A percentile compares a stretch with the other conserved stretches of the same genome.
phyloP scores from a whole-genome alignment of 2,113 vertebrate species.

The Cyphomyrus plagiostoma region DNA sequence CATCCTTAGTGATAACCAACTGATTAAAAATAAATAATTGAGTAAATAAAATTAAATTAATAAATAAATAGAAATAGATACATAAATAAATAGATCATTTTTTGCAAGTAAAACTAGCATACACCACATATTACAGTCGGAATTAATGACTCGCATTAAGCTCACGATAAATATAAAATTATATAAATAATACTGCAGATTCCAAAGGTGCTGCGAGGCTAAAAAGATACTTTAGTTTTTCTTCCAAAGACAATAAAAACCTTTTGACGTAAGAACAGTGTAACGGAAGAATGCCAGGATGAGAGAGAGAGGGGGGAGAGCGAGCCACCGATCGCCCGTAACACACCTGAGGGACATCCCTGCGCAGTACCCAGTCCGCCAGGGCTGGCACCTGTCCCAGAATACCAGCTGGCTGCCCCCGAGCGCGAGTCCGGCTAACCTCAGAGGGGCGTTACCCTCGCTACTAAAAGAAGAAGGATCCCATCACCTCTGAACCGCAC shows the following conservation, averaged over 20 bases:
- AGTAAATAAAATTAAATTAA: neutral
- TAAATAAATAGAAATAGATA: too few species aligned
- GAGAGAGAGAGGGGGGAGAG: too few species aligned
- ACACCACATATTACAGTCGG: neutral
- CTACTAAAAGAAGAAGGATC: constrained; percentile 8
- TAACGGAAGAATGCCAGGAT: neutral
- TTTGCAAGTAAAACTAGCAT: neutral
- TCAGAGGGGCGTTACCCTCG: neutral
- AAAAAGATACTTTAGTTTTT: neutral
- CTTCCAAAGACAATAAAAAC: neutral
- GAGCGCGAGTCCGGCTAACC: neutral
- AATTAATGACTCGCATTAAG: neutral
- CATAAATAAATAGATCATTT: neutral
- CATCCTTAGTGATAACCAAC: neutral
- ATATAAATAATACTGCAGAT: neutral
- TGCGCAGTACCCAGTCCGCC: neutral
- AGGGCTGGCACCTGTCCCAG: constrained; percentile 12
- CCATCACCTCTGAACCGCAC: constrained; percentile 11
- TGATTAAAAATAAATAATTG: neutral
- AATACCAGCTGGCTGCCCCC: constrained; percentile 8
- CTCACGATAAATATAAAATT: neutral
- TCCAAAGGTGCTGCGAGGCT: neutral
- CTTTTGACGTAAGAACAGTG: neutral
- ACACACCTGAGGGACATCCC: constrained; percentile 10
- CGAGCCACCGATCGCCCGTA: neutral